These are phyloP conservation scores for Lacanobia oleracea DNA, from an alignment of 2,888 invertebrate species.

Conservation along the genomic window DNA sequence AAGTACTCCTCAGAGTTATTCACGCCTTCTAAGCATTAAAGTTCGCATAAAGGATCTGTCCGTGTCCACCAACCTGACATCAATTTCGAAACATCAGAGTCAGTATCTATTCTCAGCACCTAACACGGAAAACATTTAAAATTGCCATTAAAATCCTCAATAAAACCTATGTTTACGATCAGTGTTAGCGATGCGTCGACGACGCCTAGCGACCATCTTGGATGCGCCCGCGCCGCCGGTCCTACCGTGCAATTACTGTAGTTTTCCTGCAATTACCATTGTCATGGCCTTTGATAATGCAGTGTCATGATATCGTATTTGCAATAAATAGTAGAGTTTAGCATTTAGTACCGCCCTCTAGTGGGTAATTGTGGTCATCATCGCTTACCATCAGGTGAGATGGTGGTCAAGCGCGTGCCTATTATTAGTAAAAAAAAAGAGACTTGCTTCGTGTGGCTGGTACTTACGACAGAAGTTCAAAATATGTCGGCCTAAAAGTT, in stretches of 20 bases:
- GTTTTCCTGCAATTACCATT: constrained; percentile 63
- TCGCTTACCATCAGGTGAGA: too few species aligned
- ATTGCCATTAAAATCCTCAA: constrained; percentile 12
- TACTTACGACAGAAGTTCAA: not conserved
- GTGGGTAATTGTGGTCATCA: not conserved
- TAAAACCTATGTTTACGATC: constrained; percentile 28
- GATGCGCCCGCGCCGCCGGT: constrained; percentile 16
- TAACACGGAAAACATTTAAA: constrained; percentile 27
- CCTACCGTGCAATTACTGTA: constrained; percentile 52
- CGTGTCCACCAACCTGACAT: not conserved
- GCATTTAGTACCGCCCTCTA: constrained; percentile 14
- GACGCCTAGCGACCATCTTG: constrained; percentile 30
- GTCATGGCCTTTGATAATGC: constrained; percentile 42
- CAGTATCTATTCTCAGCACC: not conserved
- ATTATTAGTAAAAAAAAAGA: too few species aligned
- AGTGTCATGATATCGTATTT: constrained; percentile 41
- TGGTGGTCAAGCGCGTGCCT: too few species aligned
- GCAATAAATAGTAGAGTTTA: constrained; percentile 3
- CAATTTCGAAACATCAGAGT: constrained; percentile 6
- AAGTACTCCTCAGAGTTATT: too few species aligned
- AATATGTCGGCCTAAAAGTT: not conserved
- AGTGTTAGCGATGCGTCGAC: not conserved
- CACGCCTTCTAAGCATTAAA: too few species aligned
- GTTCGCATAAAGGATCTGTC: not conserved
- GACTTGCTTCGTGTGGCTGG: not conserved